These are phyloP conservation scores for Zapornia atra DNA, from an alignment of 2,113 vertebrate species.

Conservation along the genomic window DNA sequence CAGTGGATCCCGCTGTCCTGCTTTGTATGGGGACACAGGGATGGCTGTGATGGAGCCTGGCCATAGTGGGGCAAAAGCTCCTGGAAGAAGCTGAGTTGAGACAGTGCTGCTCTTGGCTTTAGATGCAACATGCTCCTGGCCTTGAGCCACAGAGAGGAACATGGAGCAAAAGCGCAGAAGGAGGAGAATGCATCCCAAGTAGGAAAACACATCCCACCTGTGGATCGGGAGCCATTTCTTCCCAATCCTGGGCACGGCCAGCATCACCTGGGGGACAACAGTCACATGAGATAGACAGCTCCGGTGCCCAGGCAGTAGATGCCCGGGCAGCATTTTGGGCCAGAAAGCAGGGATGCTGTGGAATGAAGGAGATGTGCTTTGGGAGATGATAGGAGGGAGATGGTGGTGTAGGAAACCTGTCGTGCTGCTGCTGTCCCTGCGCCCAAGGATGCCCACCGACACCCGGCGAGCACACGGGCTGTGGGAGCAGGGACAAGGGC, in stretches of 20 bases:
- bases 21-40: rapidly evolving
- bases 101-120: rapidly evolving
- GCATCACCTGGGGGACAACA: background rate
- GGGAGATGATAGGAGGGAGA: background rate
- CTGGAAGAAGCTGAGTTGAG: background rate
- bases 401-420: background rate
- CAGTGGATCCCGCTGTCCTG: background rate
- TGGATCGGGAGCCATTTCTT: background rate
- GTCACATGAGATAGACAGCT: rapidly evolving
- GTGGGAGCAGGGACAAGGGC: background rate
- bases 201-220: background rate
- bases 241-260: rapidly evolving
- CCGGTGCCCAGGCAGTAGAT: rapidly evolving
- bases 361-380: rapidly evolving
- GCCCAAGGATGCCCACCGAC: background rate
- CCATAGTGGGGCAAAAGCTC: rapidly evolving
- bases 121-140: background rate
- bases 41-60: rapidly evolving
- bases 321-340: background rate
- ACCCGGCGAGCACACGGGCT: background rate
- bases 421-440: rapidly evolving
- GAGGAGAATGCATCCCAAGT: background rate
- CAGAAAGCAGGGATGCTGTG: background rate
- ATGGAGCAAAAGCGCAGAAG: background rate
- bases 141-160: background rate